Base-by-base conservation (phyloP, 1,140 invertebrate species). In the Sipha flava region DNA sequence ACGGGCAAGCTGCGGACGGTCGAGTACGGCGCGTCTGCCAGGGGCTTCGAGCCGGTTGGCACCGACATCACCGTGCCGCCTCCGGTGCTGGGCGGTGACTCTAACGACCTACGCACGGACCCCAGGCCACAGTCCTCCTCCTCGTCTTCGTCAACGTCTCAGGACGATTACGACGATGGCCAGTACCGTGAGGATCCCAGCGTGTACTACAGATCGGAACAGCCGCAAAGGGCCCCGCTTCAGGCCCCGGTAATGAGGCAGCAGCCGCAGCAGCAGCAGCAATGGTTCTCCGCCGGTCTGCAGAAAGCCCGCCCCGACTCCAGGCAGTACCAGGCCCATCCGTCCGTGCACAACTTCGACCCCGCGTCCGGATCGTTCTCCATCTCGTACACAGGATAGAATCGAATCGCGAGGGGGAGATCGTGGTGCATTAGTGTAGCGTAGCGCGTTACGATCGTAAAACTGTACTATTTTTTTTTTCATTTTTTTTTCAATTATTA, bases 171-270 rank as follows among this genome's bases (percentile, higher is more conserved):
- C 82, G 93, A 94, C 83, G 92, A 94, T 82, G 93, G 93, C 0
- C 93, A 94, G 82, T 94, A 94, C 84, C 87, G 91, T 40, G 93
- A 94, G 83, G 92, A 94, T 84, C 93, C 92, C 0, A 89, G 88
- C n/a, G 87, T 93, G 49, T 92, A 92, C 83, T 91, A 92, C 85
- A 92, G 92, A 81, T 89, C 92, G 83, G 89, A 91, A 84, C 86
- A 84, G 47, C 80, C 21, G 49, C 73, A n/a, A n/a, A n/a, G n/a
- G 26, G 84, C 82, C 68, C 83, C 21, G 1, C 66, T n/a, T 6
- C 75, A 59, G 79, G 59, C 82, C 34, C 34, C 57, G 16, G 29
- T 21, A 0, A n/a, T n/a, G n/a, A n/a, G n/a, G n/a, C n/a, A n/a
- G 5, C 43, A 52, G 31, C 79, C 21, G 16, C 79, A 81, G 14